Percentiles rank a stretch among this genome's conserved stretches.
phyloP scores from a whole-genome alignment of 2,797 vertebrate species.

The Melopsittacus undulatus region DNA sequence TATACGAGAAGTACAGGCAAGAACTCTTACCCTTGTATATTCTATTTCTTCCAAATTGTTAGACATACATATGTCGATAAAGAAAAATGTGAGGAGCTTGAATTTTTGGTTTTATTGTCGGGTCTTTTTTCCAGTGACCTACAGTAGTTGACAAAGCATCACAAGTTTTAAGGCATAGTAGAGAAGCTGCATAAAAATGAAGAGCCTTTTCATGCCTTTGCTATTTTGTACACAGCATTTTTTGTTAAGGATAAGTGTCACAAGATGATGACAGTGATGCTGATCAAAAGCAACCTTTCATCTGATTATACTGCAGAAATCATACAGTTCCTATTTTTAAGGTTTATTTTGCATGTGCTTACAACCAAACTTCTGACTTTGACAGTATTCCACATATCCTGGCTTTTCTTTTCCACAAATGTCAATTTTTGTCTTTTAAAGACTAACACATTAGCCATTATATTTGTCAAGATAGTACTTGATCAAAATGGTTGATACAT shows the following conservation, averaged over 20 bases:
- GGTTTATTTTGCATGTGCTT: neutral
- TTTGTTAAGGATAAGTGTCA: neutral
- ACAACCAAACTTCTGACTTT: neutral
- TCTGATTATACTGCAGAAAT: neutral
- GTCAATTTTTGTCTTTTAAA: neutral
- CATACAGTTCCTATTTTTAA: neutral
- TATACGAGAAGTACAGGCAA: neutral
- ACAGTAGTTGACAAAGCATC: neutral
- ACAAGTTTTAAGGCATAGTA: neutral
- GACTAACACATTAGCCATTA: neutral
- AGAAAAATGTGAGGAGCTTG: neutral
- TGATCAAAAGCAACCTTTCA: neutral
- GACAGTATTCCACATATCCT: neutral
- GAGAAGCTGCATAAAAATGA: neutral
- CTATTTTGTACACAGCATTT: neutral
- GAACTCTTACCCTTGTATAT: neutral
- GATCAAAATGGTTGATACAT: neutral
- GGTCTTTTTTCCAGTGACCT: neutral
- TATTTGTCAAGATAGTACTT: neutral
- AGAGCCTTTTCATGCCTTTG: neutral
- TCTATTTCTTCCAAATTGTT: neutral
- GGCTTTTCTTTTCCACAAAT: neutral
- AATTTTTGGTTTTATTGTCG: neutral
- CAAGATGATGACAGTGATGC: neutral
- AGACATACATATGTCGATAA: neutral